Evolutionary conservation across 1,140 invertebrate genomes (phyloP), one percentile per base, ranked within the genome.

Genomic region (Caerostris darwini): DNA sequence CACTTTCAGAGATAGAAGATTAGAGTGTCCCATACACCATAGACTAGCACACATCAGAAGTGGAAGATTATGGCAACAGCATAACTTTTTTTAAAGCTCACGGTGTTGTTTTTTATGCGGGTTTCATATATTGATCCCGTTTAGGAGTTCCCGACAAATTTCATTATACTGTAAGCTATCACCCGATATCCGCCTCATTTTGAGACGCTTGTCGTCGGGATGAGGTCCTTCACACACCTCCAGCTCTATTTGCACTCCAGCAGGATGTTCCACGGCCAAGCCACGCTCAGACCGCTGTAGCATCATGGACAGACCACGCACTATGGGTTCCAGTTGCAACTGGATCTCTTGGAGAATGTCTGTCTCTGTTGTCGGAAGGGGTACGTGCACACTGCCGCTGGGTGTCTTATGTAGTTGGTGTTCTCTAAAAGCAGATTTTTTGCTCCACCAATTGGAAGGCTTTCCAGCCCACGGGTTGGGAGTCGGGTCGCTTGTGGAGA

Each of bases 101-200:
- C 85, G 59, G 50, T 88, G 50, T 61, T 83, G 82, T 85, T 85
- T 58, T 5, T 56, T 56, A 67, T 67, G 14, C 58, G n/a, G 82
- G 69, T 19, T 19, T 94, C 91, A 94, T 69, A 94, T 94, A 56
- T 96, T 96, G 93, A 99, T 98, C 95, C 98, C 98, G 82, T 98
- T 98, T 81, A 99, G 98, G 88, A 99, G 96, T 96, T 99, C 98
- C 95, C 98, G 98, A 96, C 98, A 99, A 17, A 99, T 97, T 96
- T 98, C 98, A 94, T 98, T 98, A 95, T 99, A 99, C 95, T 98
- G 98, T 94, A 98, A 96, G 96, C 98, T 98, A 96, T 99, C 98
- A 3, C 98, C 98, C 0, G 98, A 99, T 94, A 99, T 98, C 95
- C 98, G 97, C 92, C 98, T 96, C 97, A 99, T 97, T 95, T 99